Conservation (phyloP, 2,797 vertebrate genomes). For the Melanogrammus aeglefinus region DNA sequence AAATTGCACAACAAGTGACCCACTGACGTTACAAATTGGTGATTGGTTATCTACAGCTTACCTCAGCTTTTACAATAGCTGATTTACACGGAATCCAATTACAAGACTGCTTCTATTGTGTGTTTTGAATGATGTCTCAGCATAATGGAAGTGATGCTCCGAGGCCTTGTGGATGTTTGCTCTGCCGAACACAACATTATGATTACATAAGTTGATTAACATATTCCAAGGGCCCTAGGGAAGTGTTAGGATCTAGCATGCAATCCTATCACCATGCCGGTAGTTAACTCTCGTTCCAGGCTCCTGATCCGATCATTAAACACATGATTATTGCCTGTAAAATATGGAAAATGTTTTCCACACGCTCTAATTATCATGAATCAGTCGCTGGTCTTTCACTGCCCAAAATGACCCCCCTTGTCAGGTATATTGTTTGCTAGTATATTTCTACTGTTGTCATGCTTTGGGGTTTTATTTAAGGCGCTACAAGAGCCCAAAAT, state of each 20-base stretch:
- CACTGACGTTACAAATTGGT: constrained; percentile 15
- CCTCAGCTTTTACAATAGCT: constrained; percentile 17
- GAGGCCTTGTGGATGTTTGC: constrained; percentile 62
- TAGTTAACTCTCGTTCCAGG: constrained; percentile 30
- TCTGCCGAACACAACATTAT: constrained; percentile 55
- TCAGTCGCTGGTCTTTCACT: neutral
- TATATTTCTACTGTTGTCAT: neutral
- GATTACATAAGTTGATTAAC: constrained; percentile 66
- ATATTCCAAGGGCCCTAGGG: constrained; percentile 42
- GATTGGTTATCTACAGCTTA: constrained; percentile 19
- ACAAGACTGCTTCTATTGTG: constrained; percentile 23
- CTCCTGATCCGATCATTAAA: constrained; percentile 16
- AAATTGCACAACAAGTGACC: neutral
- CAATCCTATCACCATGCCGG: constrained; percentile 42
- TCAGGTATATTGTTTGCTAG: neutral
- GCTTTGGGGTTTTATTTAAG: neutral
- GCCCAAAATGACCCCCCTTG: neutral
- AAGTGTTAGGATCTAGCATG: constrained; percentile 52
- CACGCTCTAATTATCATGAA: neutral
- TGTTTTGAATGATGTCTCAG: constrained; percentile 39
- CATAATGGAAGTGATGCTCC: constrained; percentile 49
- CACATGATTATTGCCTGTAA: neutral
- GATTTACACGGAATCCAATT: constrained; percentile 54
- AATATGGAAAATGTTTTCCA: neutral
- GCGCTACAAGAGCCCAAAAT: neutral